Conservation (phyloP, 2,797 vertebrate genomes). For the Menidia menidia region DNA sequence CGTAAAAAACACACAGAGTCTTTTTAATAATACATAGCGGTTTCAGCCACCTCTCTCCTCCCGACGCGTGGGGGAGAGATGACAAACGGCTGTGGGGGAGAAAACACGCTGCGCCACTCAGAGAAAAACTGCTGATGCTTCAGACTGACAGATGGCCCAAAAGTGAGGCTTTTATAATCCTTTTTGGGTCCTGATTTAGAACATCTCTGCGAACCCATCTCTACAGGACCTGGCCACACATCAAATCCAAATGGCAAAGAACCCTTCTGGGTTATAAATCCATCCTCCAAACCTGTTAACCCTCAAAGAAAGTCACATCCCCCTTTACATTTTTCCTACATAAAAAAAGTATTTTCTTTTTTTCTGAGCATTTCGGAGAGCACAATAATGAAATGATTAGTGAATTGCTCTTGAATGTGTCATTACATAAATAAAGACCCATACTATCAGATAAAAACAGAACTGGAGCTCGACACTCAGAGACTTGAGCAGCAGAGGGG, state of each 20-base stretch:
- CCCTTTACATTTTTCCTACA: too few species aligned
- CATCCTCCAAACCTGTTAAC: background rate
- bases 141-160: constrained; percentile 38
- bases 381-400: too few species aligned
- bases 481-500: too few species aligned
- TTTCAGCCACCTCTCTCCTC: constrained; percentile 49
- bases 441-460: too few species aligned
- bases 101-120: constrained; percentile 34
- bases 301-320: background rate
- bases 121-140: constrained; percentile 67
- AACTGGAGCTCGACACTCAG: too few species aligned
- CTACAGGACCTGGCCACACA: background rate
- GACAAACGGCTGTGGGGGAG: constrained; percentile 27
- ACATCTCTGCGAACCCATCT: background rate
- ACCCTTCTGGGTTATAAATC: background rate
- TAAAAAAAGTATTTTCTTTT: too few species aligned
- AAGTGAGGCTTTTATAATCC: constrained; percentile 38
- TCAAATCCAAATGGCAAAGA: constrained; percentile 3
- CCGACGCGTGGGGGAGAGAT: constrained; percentile 23
- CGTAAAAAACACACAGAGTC: constrained; percentile 42
- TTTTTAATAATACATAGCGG: constrained; percentile 73
- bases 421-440: too few species aligned
- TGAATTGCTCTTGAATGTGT: too few species aligned
- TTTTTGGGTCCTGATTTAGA: constrained; percentile 47
- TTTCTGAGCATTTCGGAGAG: too few species aligned